Percentiles rank a stretch among this genome's conserved stretches.
Evolutionary conservation across 2,888 invertebrate genomes (phyloP).

Genomic region (Epistrophe eligans): DNA sequence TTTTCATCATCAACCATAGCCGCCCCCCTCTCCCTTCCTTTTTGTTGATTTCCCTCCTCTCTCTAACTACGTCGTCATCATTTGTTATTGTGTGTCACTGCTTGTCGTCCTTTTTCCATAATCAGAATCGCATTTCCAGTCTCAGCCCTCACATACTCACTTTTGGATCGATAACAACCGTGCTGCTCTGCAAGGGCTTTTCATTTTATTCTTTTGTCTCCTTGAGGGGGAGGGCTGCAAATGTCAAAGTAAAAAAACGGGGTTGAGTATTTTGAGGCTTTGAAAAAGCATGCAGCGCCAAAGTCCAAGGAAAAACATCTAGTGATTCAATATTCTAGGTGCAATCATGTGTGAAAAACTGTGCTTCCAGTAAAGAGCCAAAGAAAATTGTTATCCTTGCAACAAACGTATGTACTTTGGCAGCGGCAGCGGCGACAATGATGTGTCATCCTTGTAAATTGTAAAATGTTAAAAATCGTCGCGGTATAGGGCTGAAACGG

Average conservation of each 20-base stretch:
- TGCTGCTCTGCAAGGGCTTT: conserved; percentile 54
- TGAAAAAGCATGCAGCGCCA: conserved; percentile 41
- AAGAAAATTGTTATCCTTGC: conserved; percentile 26
- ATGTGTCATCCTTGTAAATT: conserved; percentile 62
- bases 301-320: conserved; percentile 57
- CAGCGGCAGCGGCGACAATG: conserved; percentile 40
- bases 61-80: conserved; percentile 51
- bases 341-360: conserved; percentile 61
- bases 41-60: conserved; percentile 13
- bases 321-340: conserved; percentile 68
- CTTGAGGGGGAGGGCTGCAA: conserved; percentile 53
- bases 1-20: conserved; percentile 43
- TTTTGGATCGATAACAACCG: conserved; percentile 69
- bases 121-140: conserved; percentile 73
- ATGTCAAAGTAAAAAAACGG: conserved; percentile 54
- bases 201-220: conserved; percentile 42
- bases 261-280: conserved; percentile 18
- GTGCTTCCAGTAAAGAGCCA: conserved; percentile 53
- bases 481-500: conserved; percentile 51
- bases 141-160: conserved; percentile 39
- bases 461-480: conserved; percentile 28
- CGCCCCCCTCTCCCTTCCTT: conserved; percentile 4
- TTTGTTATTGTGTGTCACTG: conserved; percentile 72
- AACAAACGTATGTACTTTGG: background rate
- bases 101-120: conserved; percentile 58